phyloP scores from a whole-genome alignment of 92 coral and sea anemone genomes.

The Actinernus sp. region DNA sequence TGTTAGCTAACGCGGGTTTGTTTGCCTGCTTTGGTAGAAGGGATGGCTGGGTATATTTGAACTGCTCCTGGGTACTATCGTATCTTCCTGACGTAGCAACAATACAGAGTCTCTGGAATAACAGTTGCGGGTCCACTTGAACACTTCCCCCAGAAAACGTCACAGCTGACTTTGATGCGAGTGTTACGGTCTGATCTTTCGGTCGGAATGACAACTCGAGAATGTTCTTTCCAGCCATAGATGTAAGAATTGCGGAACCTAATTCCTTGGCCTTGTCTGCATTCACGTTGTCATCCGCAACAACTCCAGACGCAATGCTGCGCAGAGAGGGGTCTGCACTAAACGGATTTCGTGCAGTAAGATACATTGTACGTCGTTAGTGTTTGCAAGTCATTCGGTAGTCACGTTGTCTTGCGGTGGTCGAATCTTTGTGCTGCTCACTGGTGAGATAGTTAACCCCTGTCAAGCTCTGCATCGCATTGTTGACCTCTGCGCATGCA shows the following conservation, averaged over 20 bases:
- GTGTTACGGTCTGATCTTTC: conserved; percentile 4
- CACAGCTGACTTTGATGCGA: neutral
- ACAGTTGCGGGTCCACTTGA: neutral
- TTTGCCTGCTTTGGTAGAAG: no score
- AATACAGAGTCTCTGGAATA: neutral
- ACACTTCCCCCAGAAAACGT: neutral
- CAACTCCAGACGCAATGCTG: conserved; percentile 3
- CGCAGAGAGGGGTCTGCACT: conserved; percentile 1
- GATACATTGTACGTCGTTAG: no score
- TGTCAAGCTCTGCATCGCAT: conserved; percentile 54
- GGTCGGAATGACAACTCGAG: neutral
- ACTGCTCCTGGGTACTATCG: no score
- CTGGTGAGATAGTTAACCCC: conserved; percentile 33
- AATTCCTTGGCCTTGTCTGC: neutral
- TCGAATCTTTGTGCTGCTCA: conserved; percentile 40
- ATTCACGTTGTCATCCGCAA: conserved; percentile 3
- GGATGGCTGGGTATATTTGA: no score
- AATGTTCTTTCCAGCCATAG: neutral
- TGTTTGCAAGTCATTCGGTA: no score
- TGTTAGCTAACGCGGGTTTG: conserved; percentile 16
- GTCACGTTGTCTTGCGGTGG: conserved; percentile 24
- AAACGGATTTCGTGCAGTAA: no score
- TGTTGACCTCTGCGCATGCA: conserved; percentile 48
- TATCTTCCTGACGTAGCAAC: no score
- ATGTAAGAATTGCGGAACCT: neutral